Evolutionary conservation across 2,888 invertebrate genomes (phyloP), one percentile per base, ranked within the genome.

Genomic region (Dasysyrphus albostriatus): DNA sequence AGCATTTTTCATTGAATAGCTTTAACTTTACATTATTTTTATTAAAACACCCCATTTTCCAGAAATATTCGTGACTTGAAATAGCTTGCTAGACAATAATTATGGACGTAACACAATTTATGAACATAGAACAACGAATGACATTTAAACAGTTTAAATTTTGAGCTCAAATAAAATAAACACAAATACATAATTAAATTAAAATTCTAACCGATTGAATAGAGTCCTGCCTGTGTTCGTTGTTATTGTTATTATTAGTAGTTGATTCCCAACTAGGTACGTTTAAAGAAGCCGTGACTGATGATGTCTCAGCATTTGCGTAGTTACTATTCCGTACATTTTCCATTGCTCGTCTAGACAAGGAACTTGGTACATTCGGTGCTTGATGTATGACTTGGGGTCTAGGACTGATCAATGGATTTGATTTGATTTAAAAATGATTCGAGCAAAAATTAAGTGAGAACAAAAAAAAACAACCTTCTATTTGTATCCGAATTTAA

Each of bases 261-360:
- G 49, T 70, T 32, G 29, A 8, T 63, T 3, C 74, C 78, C 74
- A 75, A 73, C n/a, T 59, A 44, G 44, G 72, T 16, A 61, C 51
- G 32, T 24, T 51, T 49, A 58, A 19, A 16, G 34, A 58, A 54
- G 81, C 77, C 12, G 37, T 76, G 3, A 16, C 59, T 12, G 87
- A 37, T 39, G 47, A 73, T 51, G 75, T 29, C 51, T 84, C 88
- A 70, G 80, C 80, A 72, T 85, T 80, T 54, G 65, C 32, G 14
- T 69, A 58, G 63, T 88, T 89, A 56, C 82, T 84, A 81, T 84
- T 88, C 29, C 88, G 89, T 42, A 88, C 82, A 78, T 89, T 90
- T 37, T 88, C 88, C 72, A 89, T 85, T 61, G 89, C 89, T 24
- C 89, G 89, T 3, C 90, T 89, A 9, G 89, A 81, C 74, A 89